Conservation (phyloP, 2,797 vertebrate genomes). For the Todus mexicanus region DNA sequence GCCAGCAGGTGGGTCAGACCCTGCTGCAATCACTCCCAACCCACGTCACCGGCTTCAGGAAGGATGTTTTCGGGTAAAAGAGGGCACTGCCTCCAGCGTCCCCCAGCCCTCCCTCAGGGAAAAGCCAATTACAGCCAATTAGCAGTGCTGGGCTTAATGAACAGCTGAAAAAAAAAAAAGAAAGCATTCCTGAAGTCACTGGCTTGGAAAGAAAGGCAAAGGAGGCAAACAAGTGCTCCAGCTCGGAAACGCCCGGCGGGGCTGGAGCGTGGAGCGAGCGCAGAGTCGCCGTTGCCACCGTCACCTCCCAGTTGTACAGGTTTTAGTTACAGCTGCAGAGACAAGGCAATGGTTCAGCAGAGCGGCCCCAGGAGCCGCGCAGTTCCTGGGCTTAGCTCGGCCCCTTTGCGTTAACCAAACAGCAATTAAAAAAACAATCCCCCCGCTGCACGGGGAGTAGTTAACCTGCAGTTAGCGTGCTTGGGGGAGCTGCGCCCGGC, state of each 20-base stretch:
- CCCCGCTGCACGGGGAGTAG: not conserved
- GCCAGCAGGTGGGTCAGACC: not conserved
- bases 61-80: not conserved
- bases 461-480: not conserved
- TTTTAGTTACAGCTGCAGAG: not conserved
- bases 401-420: not conserved
- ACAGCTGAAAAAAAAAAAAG: conserved; percentile 1
- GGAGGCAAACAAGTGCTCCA: not conserved
- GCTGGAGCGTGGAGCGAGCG: not conserved
- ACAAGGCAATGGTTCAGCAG: not conserved
- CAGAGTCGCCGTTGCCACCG: not conserved
- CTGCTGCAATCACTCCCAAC: rapidly evolving
- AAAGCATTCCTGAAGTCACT: conserved; percentile 41
- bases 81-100: not conserved
- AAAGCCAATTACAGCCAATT: conserved; percentile 19
- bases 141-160: conserved; percentile 38
- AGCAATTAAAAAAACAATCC: not conserved
- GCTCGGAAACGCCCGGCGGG: not conserved
- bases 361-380: not conserved
- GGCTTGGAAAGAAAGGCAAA: conserved; percentile 30
- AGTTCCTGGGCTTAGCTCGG: not conserved
- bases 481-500: not conserved
- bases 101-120: not conserved
- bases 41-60: not conserved
- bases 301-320: not conserved